Base-by-base conservation (phyloP, 2,113 vertebrate genomes). In the Glaucidium brasilianum region DNA sequence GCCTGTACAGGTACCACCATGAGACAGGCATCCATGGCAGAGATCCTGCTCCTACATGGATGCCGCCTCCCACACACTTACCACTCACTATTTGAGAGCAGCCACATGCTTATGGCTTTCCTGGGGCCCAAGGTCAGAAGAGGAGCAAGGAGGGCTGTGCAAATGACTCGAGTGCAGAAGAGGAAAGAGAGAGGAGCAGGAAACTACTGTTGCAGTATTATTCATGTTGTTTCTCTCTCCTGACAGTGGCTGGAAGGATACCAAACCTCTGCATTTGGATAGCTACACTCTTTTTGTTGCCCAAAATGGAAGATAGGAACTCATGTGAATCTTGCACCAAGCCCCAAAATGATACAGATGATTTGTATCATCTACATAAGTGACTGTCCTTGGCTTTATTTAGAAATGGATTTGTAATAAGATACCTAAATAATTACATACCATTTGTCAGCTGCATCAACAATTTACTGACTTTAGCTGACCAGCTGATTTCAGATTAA, bases 361-460 rank as follows among this genome's bases (percentile, higher is more conserved):
- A 29, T 68, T 27, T 30, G 30, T 30, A 80, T 34, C 39, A 35
- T 58, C 49, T 39, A 41, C 30, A 23, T 67, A 76, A 64, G 27
- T 21, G 32, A 79, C 34, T 19, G 43, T 11, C 60, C 73, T 68
- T 68, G 47, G 15, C 41, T 94, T 80, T 85, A 41, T 77, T 96
- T 90, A 79, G 62, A 93, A 73, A 82, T 37, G 15, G 66, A 79
- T 76, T 82, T 88, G 35, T 30, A 52, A 17, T 18, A 39, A 68
- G 74, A 83, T 32, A 39, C 30, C 71, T 83, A 88, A 97, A 90
- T 92, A 90, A 93, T 90, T 88, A 90, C 84, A 82, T 20, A 85
- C 37, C 30, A 83, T 85, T 94, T 39, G 82, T 82, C 87, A 91
- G 25, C 3, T 88, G 30, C 74, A 92, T 94, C 92, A 94, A 81